Percentiles rank a stretch among this genome's conserved stretches.
Evolutionary conservation across 1,140 invertebrate genomes (phyloP).

Genomic region (Halyomorpha halys): DNA sequence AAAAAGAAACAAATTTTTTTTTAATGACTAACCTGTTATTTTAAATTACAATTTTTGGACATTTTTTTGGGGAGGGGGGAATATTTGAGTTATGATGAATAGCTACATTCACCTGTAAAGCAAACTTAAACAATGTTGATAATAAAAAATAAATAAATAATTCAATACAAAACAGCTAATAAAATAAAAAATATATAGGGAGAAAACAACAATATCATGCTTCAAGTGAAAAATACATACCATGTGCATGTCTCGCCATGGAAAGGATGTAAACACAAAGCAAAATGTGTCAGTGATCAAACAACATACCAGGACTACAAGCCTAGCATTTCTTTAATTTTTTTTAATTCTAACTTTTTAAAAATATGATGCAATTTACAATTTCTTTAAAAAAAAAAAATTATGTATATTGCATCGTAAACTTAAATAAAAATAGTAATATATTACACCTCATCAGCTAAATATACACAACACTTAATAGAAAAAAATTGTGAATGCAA

Average conservation of each 20-base stretch:
- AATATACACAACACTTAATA: neutral
- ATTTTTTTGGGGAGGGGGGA: too few species aligned
- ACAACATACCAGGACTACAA: conserved; percentile 14
- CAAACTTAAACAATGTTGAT: neutral
- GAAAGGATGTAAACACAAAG: conserved; percentile 27
- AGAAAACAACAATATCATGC: conserved; percentile 19
- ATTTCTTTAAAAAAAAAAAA: neutral
- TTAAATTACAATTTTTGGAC: too few species aligned
- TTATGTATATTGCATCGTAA: neutral
- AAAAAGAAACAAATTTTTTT: too few species aligned
- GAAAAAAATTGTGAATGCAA: too few species aligned
- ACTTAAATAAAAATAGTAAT: conserved; percentile 1
- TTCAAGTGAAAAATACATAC: conserved; percentile 27
- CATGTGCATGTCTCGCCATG: conserved; percentile 25
- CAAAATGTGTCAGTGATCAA: conserved; percentile 24
- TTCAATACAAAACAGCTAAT: neutral
- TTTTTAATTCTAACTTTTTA: neutral
- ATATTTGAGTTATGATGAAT: too few species aligned
- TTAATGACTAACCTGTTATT: too few species aligned
- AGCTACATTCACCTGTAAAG: too few species aligned
- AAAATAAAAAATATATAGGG: neutral
- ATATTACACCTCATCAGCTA: neutral
- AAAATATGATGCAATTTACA: neutral
- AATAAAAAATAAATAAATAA: conserved; percentile 1
- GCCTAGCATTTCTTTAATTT: conserved; percentile 8